These are phyloP conservation scores for Nasonovia ribisnigri DNA, from an alignment of 2,888 invertebrate genomes.

Conservation along the genomic window DNA sequence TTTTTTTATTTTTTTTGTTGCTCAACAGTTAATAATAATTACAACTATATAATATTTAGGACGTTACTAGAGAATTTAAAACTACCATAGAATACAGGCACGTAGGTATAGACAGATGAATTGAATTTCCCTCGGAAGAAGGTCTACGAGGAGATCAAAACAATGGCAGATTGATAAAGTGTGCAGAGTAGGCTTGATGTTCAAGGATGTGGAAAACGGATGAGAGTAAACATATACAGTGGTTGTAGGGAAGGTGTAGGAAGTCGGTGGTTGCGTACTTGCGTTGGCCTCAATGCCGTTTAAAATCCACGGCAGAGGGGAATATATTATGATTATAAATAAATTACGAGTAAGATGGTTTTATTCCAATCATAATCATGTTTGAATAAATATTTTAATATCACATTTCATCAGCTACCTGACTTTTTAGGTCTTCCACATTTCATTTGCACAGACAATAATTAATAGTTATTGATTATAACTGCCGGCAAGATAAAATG, in stretches of 20 bases:
- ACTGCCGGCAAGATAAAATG: neutral
- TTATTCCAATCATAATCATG: neutral
- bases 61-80: too few species aligned
- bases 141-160: neutral
- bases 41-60: too few species aligned
- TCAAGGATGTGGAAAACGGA: slow-evolving; percentile 1
- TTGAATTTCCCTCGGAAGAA: neutral
- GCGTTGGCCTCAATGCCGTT: neutral
- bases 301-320: neutral
- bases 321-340: slow-evolving; percentile 19
- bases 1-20: too few species aligned
- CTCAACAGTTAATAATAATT: too few species aligned
- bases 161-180: neutral
- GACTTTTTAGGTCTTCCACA: neutral
- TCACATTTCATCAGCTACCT: neutral
- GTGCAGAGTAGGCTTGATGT: neutral
- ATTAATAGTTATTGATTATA: neutral
- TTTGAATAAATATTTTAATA: slow-evolving; percentile 21
- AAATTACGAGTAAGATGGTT: slow-evolving; percentile 2
- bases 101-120: neutral
- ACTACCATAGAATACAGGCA: too few species aligned
- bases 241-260: neutral
- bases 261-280: neutral
- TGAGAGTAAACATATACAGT: neutral
- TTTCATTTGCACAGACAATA: neutral